A percentile compares a stretch with the other conserved stretches of the same genome.
phyloP scores from a whole-genome alignment of 2,113 vertebrate species.

The Ifrita kowaldi region DNA sequence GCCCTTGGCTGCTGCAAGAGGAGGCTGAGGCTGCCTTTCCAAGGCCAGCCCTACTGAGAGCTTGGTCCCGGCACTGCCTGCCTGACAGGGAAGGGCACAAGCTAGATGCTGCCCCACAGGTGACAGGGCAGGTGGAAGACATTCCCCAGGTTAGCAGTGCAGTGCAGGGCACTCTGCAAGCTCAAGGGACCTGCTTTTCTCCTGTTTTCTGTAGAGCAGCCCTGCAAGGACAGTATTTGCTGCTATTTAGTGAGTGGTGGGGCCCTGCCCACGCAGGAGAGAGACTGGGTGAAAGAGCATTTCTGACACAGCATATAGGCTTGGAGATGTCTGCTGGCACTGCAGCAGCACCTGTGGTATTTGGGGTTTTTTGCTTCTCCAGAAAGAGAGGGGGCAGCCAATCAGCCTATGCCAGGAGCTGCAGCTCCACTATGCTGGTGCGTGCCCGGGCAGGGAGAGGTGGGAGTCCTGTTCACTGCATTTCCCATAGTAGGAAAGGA shows the following conservation, averaged over 20 bases:
- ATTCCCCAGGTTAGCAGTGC: rapidly evolving
- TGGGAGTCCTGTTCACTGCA: not conserved
- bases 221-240: not conserved
- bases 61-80: rapidly evolving
- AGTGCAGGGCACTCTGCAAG: not conserved
- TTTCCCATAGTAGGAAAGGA: not conserved
- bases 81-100: not conserved
- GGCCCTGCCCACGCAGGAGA: not conserved
- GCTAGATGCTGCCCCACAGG: not conserved
- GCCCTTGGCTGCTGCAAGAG: not conserved
- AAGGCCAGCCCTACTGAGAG: not conserved
- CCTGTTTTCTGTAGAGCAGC: not conserved
- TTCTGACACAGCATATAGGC: not conserved
- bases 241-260: not conserved
- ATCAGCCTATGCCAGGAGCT: not conserved
- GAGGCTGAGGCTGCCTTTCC: not conserved
- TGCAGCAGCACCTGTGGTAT: not conserved
- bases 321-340: not conserved
- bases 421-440: rapidly evolving
- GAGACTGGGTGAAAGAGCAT: not conserved
- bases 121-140: not conserved
- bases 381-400: not conserved
- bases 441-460: rapidly evolving
- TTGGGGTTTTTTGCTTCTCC: not conserved
- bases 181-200: not conserved